Conservation (phyloP, 2,797 vertebrate species). For the Eurystomus glaucurus region DNA sequence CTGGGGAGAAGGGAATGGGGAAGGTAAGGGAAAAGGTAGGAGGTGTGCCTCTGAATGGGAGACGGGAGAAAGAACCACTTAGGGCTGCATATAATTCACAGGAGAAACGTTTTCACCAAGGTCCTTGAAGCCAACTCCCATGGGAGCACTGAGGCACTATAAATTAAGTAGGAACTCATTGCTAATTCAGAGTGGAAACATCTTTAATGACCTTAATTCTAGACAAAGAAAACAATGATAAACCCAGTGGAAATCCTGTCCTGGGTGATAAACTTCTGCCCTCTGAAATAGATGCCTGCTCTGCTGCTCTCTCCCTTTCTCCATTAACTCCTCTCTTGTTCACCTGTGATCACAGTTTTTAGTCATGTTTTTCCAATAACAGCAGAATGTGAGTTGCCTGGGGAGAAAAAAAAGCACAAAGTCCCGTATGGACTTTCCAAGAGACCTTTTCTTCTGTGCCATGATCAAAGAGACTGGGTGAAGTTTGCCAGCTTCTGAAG, state of each 20-base stretch:
- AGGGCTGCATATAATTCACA: fast-evolving
- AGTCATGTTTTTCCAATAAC: background rate
- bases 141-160: background rate
- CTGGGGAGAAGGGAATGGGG: background rate
- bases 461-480: background rate
- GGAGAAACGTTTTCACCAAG: fast-evolving
- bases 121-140: background rate
- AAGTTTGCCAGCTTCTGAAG: background rate
- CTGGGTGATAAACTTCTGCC: constrained; percentile 29
- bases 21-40: background rate
- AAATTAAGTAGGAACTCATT: constrained; percentile 1
- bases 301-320: background rate
- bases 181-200: constrained; percentile 57
- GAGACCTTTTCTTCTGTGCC: background rate
- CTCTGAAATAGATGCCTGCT: constrained; percentile 7
- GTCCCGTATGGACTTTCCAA: background rate
- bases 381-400: background rate
- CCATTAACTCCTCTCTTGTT: background rate
- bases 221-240: constrained; percentile 26
- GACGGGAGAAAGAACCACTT: background rate
- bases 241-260: constrained; percentile 41
- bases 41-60: background rate
- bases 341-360: background rate
- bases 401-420: background rate
- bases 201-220: constrained; percentile 40